Evolutionary conservation across 2,888 invertebrate species (phyloP).

Genomic region (Drosophila maculinotata): DNA sequence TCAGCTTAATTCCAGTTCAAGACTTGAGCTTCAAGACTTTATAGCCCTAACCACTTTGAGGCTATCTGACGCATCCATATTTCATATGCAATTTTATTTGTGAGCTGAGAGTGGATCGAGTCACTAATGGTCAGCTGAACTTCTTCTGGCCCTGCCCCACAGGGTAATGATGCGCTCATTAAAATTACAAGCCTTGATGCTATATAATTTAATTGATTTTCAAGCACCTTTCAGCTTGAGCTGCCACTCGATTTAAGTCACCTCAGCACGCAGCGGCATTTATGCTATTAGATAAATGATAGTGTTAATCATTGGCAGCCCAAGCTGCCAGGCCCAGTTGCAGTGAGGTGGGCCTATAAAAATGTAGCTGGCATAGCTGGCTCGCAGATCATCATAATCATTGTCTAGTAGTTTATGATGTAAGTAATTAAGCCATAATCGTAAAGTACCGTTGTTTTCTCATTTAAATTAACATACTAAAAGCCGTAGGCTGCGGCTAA

Average conservation of each 20-base stretch:
- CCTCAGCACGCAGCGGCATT: conserved; percentile 27
- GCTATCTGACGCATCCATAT: conserved; percentile 65
- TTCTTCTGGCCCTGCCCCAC: conserved; percentile 3
- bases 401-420: conserved; percentile 59
- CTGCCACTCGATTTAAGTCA: conserved; percentile 3
- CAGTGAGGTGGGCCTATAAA: conserved; percentile 32
- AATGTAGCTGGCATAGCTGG: conserved; percentile 39
- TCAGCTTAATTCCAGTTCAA: conserved; percentile 53
- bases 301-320: conserved; percentile 66
- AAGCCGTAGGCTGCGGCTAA: conserved; percentile 35
- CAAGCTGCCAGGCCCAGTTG: conserved; percentile 6
- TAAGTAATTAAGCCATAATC: conserved; percentile 81
- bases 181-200: conserved; percentile 51
- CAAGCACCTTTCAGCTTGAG: conserved; percentile 52
- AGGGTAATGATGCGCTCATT: conserved; percentile 38
- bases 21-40: conserved; percentile 28
- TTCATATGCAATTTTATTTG: conserved; percentile 60
- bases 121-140: conserved; percentile 47
- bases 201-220: conserved; percentile 70
- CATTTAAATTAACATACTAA: conserved; percentile 77
- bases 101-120: conserved; percentile 19
- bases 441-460: conserved; percentile 76
- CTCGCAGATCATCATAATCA: conserved; percentile 38
- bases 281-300: conserved; percentile 70
- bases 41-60: conserved; percentile 46